Evolutionary conservation across 1,140 invertebrate genomes (phyloP).

Genomic region (Drosophila tani): DNA sequence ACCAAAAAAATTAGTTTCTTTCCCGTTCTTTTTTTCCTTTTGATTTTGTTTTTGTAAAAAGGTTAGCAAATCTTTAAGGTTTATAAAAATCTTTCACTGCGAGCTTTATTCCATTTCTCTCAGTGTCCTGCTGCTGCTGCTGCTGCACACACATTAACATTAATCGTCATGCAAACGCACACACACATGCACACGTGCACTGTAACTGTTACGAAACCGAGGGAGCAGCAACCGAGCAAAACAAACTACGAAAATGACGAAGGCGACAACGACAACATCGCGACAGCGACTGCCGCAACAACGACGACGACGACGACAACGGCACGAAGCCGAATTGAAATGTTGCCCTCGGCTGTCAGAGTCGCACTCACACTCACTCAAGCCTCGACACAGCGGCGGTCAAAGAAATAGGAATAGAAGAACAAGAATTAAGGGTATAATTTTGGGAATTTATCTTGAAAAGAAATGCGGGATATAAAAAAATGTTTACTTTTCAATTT

Average conservation of each 20-base stretch:
- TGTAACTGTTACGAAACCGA: slow-evolving; percentile 57
- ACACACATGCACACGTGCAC: slow-evolving; percentile 22
- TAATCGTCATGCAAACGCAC: slow-evolving; percentile 46
- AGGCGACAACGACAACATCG: slow-evolving; percentile 29
- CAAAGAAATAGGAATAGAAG: not conserved
- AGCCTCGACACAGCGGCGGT: not conserved
- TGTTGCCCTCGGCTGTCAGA: slow-evolving; percentile 69
- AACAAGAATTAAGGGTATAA: too few relatives aligned
- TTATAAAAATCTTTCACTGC: not conserved
- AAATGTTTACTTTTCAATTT: not conserved
- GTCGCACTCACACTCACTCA: slow-evolving; percentile 23
- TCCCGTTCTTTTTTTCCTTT: too few relatives aligned
- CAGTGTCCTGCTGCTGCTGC: slow-evolving; percentile 10
- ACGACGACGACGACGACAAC: slow-evolving; percentile 23
- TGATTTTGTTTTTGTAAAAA: too few relatives aligned
- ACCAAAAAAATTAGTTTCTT: too few relatives aligned
- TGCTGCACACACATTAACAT: slow-evolving; percentile 57
- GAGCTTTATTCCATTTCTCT: not conserved
- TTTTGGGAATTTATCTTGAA: too few relatives aligned
- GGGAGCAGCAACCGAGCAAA: slow-evolving; percentile 39
- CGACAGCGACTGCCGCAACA: slow-evolving; percentile 14
- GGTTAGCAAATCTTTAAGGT: not conserved
- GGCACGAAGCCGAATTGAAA: slow-evolving; percentile 71
- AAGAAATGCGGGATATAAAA: too few relatives aligned
- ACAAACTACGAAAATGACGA: slow-evolving; percentile 51